These are phyloP conservation scores for Cossypha niveicapilla DNA, from an alignment of 2,797 vertebrate genomes.

Conservation along the genomic window DNA sequence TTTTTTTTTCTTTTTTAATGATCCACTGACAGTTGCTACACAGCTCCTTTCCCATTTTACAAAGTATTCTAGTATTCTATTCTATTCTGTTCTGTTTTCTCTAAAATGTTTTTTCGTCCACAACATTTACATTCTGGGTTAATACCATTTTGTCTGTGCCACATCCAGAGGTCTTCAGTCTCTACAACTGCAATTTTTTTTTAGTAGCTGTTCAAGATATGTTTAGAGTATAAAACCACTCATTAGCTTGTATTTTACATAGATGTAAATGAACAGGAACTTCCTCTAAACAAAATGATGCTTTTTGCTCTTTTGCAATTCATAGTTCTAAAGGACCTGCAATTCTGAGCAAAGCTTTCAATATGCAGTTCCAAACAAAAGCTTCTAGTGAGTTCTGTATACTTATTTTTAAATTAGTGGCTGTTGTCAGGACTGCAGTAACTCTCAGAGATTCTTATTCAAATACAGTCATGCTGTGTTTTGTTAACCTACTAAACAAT, in stretches of 20 bases:
- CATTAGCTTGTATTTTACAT: background rate
- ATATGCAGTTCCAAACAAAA: background rate
- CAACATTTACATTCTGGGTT: background rate
- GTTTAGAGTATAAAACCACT: background rate
- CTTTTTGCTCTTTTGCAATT: background rate
- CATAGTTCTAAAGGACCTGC: background rate
- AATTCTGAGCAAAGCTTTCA: background rate
- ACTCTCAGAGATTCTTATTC: background rate
- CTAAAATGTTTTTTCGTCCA: background rate
- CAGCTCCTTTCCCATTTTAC: background rate
- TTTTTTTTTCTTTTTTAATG: background rate
- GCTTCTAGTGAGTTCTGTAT: background rate
- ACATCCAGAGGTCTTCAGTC: background rate
- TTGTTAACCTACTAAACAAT: background rate
- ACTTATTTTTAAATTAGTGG: conserved; percentile 3
- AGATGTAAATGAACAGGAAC: background rate
- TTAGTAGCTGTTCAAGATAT: background rate
- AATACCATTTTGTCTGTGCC: background rate
- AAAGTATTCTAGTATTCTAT: background rate
- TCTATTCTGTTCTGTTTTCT: background rate
- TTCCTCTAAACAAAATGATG: background rate
- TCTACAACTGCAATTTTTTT: background rate
- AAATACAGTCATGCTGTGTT: background rate
- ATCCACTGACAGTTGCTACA: background rate
- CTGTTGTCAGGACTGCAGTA: background rate